A percentile compares a stretch with the other conserved stretches of the same genome.
phyloP scores from a whole-genome alignment of 1,140 invertebrate species.

The Bradysia coprophila region DNA sequence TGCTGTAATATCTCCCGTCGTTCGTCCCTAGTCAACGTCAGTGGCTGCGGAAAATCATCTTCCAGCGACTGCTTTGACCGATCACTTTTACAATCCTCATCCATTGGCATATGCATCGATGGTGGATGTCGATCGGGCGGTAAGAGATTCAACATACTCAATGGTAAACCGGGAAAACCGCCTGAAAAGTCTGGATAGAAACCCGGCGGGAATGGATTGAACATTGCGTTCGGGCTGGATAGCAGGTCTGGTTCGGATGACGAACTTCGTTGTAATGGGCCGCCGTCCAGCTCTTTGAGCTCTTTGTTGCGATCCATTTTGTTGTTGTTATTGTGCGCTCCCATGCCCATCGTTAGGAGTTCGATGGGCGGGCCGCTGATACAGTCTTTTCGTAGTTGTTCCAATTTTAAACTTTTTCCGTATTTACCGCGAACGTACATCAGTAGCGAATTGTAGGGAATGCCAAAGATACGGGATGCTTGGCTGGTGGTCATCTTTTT shows the following conservation, averaged over 20 bases:
- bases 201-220: conserved; percentile 47
- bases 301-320: conserved; percentile 11
- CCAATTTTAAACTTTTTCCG: conserved; percentile 72
- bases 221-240: conserved; percentile 35
- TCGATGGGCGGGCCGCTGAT: conserved; percentile 52
- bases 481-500: conserved; percentile 90
- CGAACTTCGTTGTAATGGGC: conserved; percentile 30
- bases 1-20: conserved; percentile 36
- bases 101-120: conserved; percentile 27
- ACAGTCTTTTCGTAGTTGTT: conserved; percentile 71
- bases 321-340: conserved; percentile 46
- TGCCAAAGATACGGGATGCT: conserved; percentile 72
- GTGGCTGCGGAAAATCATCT: conserved; percentile 33
- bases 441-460: conserved; percentile 75
- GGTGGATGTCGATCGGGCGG: conserved; percentile 46
- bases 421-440: conserved; percentile 89
- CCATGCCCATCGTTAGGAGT: conserved; percentile 42
- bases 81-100: conserved; percentile 44
- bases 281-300: conserved; percentile 13
- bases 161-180: conserved; percentile 54
- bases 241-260: conserved; percentile 38
- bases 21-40: conserved; percentile 31
- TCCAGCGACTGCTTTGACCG: conserved; percentile 40
- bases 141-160: conserved; percentile 64
- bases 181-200: conserved; percentile 63